These are phyloP conservation scores for Oryzias melastigma DNA, from an alignment of 2,113 vertebrate species.

Conservation along the genomic window DNA sequence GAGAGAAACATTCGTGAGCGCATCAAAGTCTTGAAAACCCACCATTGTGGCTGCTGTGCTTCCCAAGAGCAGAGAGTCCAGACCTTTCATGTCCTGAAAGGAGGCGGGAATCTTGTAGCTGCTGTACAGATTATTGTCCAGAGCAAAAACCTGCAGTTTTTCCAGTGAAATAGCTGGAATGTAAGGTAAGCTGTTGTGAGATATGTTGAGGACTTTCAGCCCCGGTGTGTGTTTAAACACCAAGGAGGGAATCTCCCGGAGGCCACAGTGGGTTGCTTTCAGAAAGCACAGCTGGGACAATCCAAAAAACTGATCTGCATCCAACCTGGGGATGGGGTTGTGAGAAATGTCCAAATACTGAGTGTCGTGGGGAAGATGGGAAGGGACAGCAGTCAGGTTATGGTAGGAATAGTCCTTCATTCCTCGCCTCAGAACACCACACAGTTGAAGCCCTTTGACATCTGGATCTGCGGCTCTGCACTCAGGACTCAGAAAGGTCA, in stretches of 20 bases:
- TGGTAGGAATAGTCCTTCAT: slow-evolving; percentile 42
- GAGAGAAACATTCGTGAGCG: slow-evolving; percentile 43
- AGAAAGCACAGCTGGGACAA: slow-evolving; percentile 57
- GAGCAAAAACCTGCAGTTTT: slow-evolving; percentile 54
- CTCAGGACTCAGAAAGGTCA: neutral
- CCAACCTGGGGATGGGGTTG: slow-evolving; percentile 53
- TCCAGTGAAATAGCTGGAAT: slow-evolving; percentile 58
- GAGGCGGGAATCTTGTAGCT: slow-evolving; percentile 52
- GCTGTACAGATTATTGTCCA: slow-evolving; percentile 51
- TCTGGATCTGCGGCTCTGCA: neutral
- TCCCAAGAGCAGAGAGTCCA: slow-evolving; percentile 51
- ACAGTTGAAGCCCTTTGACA: slow-evolving; percentile 28
- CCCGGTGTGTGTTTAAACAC: slow-evolving; percentile 46
- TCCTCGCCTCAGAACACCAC: slow-evolving; percentile 27
- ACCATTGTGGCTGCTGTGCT: slow-evolving; percentile 46
- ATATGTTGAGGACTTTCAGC: slow-evolving; percentile 66
- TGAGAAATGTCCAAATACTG: slow-evolving; percentile 66
- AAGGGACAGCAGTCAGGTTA: slow-evolving; percentile 49
- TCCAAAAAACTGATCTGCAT: slow-evolving; percentile 15
- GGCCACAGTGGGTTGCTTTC: slow-evolving; percentile 54
- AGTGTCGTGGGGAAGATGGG: slow-evolving; percentile 35
- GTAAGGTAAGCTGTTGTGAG: slow-evolving; percentile 46
- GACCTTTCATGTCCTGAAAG: slow-evolving; percentile 40
- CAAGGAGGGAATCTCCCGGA: slow-evolving; percentile 45
- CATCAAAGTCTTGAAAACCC: slow-evolving; percentile 45